Percentiles rank a stretch among this genome's conserved stretches.
These are phyloP conservation scores for Melanotaenia nigrans DNA, from an alignment of 2,797 vertebrate genomes.

Conservation along the genomic window DNA sequence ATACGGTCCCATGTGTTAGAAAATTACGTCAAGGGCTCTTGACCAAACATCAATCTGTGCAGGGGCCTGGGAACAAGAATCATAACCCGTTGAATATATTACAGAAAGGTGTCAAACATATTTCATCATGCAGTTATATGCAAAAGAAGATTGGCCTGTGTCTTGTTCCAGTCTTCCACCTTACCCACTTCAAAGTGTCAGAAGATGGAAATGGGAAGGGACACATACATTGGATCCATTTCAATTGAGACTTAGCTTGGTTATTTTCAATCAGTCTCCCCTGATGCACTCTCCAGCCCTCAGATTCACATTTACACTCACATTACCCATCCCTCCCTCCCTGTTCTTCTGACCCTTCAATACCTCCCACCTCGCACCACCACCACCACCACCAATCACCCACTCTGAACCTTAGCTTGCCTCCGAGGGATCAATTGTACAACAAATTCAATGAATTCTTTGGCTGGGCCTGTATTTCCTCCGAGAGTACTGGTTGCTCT, in stretches of 20 bases:
- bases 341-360: conserved; percentile 54
- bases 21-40: neutral
- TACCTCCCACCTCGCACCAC: neutral
- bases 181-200: conserved; percentile 10
- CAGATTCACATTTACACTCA: conserved; percentile 18
- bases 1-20: neutral
- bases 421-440: conserved; percentile 76
- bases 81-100: neutral
- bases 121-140: neutral
- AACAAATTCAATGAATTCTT: conserved; percentile 81
- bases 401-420: conserved; percentile 48
- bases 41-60: neutral
- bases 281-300: conserved; percentile 59
- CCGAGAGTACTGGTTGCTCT: conserved; percentile 67
- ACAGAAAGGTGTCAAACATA: neutral
- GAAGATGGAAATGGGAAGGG: conserved; percentile 24
- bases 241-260: conserved; percentile 72
- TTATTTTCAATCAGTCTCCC: conserved; percentile 77
- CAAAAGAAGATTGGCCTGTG: neutral
- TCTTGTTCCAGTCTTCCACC: conserved; percentile 14
- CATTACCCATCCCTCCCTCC: conserved; percentile 66
- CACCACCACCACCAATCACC: conserved; percentile 10
- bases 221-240: conserved; percentile 50
- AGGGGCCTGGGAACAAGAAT: neutral
- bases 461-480: conserved; percentile 77